Evolutionary conservation across 2,113 vertebrate genomes (phyloP), one percentile per base, ranked within the genome.

Genomic region (Alligator mississippiensis): DNA sequence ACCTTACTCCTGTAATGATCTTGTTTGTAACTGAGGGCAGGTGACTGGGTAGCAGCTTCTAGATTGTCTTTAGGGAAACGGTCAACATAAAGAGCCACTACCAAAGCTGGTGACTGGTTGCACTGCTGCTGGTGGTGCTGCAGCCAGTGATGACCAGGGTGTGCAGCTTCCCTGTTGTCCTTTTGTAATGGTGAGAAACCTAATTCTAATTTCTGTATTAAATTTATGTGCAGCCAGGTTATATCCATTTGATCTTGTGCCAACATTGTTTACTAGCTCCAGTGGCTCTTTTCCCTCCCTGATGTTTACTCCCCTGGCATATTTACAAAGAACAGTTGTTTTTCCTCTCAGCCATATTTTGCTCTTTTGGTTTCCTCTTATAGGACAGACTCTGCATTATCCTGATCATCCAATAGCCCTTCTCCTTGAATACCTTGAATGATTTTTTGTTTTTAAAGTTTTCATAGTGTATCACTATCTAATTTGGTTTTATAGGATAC

Each of bases 311-410:
- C 11, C 28, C 92, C 22, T 75, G 12, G 24, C 90, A 5, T 86
- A 58, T 94, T 88, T 90, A 25, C 64, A 60, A 5, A 77, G 60
- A 90, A 75, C 19, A 77, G 27, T 84, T 27, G 6, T 63, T 62
- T 60, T 76, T 88, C 55, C 70, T 27, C 54, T 93, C 58, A 85
- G 63, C 13, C 62, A 84, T 17, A 22, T 28, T 94, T 87, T 11
- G 47, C 4, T 84, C 55, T 11, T n/a, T 93, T 94, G 34, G 15
- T 12, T 4, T 84, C 15, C 4, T 62, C 9, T 66, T 82, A 58
- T 34, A 66, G 63, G 14, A 72, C 1, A 17, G 77, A 59, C 2
- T 72, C 81, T 68, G 28, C 10, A 76, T 27, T 85, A 0, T 0
- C 72, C 28, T 85, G 5, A 75, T 90, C 38, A 18, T 18, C 13